Percentiles rank a stretch among this genome's conserved stretches.
phyloP scores from a whole-genome alignment of 2,113 vertebrate genomes.

The Chloropsis hardwickii region DNA sequence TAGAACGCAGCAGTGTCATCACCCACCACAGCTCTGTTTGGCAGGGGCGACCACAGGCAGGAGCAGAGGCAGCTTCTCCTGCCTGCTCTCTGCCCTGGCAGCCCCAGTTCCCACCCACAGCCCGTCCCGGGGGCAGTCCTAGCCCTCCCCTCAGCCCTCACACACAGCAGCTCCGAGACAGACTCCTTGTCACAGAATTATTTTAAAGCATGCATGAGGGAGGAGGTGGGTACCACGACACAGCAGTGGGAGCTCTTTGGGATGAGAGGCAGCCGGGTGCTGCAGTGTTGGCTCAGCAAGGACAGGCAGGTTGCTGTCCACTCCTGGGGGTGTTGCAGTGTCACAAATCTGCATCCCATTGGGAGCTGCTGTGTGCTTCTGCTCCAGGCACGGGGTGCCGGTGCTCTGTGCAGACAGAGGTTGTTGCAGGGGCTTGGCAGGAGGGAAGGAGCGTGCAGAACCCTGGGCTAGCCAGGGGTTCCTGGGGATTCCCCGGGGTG shows the following conservation, averaged over 20 bases:
- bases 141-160: neutral
- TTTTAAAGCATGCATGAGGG: neutral
- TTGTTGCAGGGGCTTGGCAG: neutral
- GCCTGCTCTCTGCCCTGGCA: neutral
- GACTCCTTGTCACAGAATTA: neutral
- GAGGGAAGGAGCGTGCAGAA: neutral
- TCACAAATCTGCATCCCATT: neutral
- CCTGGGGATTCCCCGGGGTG: neutral
- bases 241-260: neutral
- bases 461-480: neutral
- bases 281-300: neutral
- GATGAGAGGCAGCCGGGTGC: neutral
- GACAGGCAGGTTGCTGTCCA: neutral
- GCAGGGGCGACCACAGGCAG: accelerated
- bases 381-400: neutral
- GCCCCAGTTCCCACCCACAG: neutral
- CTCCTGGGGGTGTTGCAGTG: neutral
- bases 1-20: neutral
- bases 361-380: neutral
- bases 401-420: neutral
- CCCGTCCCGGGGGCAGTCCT: neutral
- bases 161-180: neutral
- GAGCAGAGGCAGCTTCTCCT: neutral
- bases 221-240: neutral
- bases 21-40: accelerated